Evolutionary conservation across 1,140 invertebrate species (phyloP).

Genomic region (Helicorthomorpha holstii): DNA sequence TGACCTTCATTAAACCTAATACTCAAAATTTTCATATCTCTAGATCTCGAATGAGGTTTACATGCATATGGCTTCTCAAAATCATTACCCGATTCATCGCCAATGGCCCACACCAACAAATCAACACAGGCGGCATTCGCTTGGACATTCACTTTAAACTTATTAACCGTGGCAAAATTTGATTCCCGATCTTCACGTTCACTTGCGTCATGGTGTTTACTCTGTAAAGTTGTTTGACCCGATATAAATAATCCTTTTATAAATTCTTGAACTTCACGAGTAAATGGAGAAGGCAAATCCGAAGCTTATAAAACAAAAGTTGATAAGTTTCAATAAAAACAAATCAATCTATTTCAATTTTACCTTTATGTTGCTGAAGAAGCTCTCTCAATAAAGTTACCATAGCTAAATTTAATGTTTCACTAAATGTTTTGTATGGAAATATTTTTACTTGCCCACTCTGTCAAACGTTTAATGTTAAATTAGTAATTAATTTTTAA

Average conservation of each 20-base stretch:
- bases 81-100: constrained; percentile 76
- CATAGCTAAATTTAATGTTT: constrained; percentile 83
- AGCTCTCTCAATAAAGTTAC: constrained; percentile 81
- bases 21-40: constrained; percentile 4
- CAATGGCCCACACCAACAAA: constrained; percentile 90
- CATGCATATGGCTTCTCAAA: too few species aligned
- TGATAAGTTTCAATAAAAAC: constrained; percentile 7
- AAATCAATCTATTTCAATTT: constrained; percentile 4
- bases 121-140: constrained; percentile 95
- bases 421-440: constrained; percentile 81
- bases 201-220: constrained; percentile 59
- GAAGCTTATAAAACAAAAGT: constrained; percentile 11
- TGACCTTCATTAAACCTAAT: constrained; percentile 5
- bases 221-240: constrained; percentile 75
- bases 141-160: constrained; percentile 89
- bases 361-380: constrained; percentile 64
- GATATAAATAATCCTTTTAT: constrained; percentile 70
- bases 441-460: constrained; percentile 46
- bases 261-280: constrained; percentile 84
- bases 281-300: constrained; percentile 75
- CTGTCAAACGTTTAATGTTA: constrained; percentile 15
- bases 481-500: background rate
- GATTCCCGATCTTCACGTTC: constrained; percentile 38
- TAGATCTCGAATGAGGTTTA: too few species aligned
- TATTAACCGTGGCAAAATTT: constrained; percentile 53